Evolutionary conservation across 2,113 vertebrate genomes (phyloP).

Genomic region (Lamprologus ornatipinnis): DNA sequence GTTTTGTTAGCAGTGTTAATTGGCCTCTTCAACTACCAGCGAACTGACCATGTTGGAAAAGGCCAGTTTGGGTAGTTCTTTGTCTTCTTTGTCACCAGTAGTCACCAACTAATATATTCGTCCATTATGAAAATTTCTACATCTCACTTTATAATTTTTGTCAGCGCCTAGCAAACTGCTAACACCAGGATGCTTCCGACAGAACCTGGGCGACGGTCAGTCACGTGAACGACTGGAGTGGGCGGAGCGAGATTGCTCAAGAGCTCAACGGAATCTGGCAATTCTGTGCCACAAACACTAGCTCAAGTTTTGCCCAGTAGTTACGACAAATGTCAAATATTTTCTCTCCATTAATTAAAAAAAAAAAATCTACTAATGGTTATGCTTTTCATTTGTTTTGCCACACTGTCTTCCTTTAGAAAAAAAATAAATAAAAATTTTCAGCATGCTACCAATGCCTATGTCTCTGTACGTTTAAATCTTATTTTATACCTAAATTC

Average conservation of each 20-base stretch:
- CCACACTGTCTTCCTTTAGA: not conserved
- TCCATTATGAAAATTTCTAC: not conserved
- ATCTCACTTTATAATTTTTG: not conserved
- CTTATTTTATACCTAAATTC: not conserved
- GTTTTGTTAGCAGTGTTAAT: conserved; percentile 26
- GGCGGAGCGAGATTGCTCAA: conserved; percentile 23
- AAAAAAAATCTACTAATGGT: not conserved
- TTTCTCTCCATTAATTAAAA: not conserved
- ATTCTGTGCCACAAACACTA: not conserved
- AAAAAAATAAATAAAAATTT: not conserved
- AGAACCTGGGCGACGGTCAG: conserved; percentile 59
- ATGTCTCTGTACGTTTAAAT: not conserved
- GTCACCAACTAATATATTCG: not conserved
- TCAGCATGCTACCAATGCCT: not conserved
- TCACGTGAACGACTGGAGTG: conserved; percentile 38
- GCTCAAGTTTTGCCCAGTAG: not conserved
- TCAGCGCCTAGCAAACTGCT: conserved; percentile 22
- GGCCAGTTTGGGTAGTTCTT: not conserved
- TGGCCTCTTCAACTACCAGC: not conserved
- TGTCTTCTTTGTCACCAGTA: not conserved
- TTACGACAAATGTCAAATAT: not conserved
- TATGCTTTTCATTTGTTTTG: not conserved
- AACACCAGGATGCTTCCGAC: conserved; percentile 59
- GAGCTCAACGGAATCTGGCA: not conserved
- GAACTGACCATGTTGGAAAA: not conserved